Conservation (phyloP, 2,888 invertebrate genomes). For the Steromphala cineraria region DNA sequence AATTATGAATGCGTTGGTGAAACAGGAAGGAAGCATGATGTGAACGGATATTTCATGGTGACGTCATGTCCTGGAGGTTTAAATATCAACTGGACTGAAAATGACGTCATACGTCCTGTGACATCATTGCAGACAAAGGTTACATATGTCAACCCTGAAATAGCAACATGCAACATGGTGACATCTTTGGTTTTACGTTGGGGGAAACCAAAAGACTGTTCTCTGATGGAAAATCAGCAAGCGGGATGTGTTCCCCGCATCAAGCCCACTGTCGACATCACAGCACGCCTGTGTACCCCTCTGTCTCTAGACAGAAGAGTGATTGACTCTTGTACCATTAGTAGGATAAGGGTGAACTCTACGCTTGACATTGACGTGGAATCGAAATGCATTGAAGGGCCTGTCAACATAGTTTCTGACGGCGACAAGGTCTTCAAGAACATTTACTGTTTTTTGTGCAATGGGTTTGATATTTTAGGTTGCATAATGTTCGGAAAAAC, state of each 20-base stretch:
- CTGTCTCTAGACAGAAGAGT: not conserved
- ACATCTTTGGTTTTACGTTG: too few species aligned
- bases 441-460: not conserved
- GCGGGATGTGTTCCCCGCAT: too few species aligned
- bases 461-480: not conserved
- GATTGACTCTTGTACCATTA: not conserved
- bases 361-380: not conserved
- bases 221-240: too few species aligned
- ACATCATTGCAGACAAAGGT: not conserved
- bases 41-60: not conserved
- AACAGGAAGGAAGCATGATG: too few species aligned
- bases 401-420: not conserved
- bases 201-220: too few species aligned
- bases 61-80: not conserved
- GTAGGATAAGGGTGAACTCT: not conserved
- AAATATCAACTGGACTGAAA: not conserved
- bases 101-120: not conserved
- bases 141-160: slow-evolving; percentile 14
- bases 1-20: too few species aligned
- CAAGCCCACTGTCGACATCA: too few species aligned
- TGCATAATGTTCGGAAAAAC: not conserved
- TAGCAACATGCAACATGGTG: slow-evolving; percentile 20
- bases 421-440: not conserved
- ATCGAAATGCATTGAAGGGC: not conserved
- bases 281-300: not conserved